Evolutionary conservation across 2,113 vertebrate genomes (phyloP).

Genomic region (Cyprinodon variegatus): DNA sequence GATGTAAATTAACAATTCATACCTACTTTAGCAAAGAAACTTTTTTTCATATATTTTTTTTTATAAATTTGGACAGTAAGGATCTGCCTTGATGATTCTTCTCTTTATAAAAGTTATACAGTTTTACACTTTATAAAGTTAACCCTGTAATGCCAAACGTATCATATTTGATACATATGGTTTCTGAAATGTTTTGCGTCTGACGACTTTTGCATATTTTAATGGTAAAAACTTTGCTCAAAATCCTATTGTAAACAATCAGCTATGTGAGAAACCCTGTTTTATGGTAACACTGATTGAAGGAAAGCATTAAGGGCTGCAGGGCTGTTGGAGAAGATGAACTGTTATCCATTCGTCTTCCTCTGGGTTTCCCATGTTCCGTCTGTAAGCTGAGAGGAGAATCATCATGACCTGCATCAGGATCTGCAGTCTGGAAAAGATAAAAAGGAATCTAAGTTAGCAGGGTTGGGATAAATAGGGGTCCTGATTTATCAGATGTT

Average conservation of each 20-base stretch:
- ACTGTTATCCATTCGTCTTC: conserved; percentile 27
- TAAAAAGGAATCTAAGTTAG: neutral
- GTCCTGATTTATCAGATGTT: neutral
- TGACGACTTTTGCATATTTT: too few relatives aligned
- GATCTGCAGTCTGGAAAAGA: conserved; percentile 42
- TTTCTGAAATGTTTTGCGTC: too few relatives aligned
- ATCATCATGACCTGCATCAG: conserved; percentile 13
- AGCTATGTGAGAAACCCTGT: neutral
- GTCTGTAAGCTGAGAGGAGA: conserved; percentile 3
- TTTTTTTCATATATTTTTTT: neutral
- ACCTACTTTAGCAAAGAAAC: neutral
- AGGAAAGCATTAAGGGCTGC: too few relatives aligned
- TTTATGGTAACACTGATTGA: neutral
- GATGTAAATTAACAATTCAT: neutral
- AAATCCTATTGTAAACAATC: too few relatives aligned
- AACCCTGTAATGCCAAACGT: too few relatives aligned
- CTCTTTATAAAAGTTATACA: too few relatives aligned
- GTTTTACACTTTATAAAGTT: too few relatives aligned
- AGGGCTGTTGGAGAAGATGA: neutral
- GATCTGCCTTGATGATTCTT: neutral
- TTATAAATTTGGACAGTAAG: neutral
- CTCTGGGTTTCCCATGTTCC: conserved; percentile 17
- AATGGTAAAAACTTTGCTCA: too few relatives aligned
- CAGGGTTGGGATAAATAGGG: too few relatives aligned
- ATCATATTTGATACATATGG: too few relatives aligned